Evolutionary conservation across 2,888 invertebrate genomes (phyloP).

Genomic region (Synergus japonicus): DNA sequence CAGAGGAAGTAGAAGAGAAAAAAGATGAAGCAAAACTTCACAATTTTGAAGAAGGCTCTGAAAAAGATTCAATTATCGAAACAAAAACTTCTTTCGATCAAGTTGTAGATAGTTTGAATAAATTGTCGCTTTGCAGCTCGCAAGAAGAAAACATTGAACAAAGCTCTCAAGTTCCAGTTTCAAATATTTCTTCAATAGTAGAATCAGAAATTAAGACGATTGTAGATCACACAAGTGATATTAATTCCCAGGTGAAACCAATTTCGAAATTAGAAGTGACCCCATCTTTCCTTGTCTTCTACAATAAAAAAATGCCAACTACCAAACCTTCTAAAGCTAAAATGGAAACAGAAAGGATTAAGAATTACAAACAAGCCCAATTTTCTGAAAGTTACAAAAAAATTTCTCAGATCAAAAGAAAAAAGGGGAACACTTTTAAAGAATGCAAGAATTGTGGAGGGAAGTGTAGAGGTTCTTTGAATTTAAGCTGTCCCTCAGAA

Average conservation of each 20-base stretch:
- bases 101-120: neutral
- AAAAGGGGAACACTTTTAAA: neutral
- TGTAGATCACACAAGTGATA: neutral
- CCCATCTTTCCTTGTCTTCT: neutral
- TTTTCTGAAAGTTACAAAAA: neutral
- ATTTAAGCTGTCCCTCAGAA: neutral
- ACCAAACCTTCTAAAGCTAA: neutral
- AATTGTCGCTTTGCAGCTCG: neutral
- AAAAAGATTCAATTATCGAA: neutral
- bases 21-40: neutral
- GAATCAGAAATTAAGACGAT: neutral
- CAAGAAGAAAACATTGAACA: neutral
- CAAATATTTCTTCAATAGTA: neutral
- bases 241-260: neutral
- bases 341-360: neutral
- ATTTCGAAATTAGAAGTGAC: neutral
- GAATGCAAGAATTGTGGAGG: conserved; percentile 1
- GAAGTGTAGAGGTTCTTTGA: neutral
- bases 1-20: neutral
- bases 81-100: neutral
- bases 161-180: neutral
- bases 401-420: neutral
- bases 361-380: neutral
- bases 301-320: neutral
- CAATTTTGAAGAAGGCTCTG: neutral